Conservation (phyloP, 2,888 invertebrate genomes). For the Syrphus vitripennis region DNA sequence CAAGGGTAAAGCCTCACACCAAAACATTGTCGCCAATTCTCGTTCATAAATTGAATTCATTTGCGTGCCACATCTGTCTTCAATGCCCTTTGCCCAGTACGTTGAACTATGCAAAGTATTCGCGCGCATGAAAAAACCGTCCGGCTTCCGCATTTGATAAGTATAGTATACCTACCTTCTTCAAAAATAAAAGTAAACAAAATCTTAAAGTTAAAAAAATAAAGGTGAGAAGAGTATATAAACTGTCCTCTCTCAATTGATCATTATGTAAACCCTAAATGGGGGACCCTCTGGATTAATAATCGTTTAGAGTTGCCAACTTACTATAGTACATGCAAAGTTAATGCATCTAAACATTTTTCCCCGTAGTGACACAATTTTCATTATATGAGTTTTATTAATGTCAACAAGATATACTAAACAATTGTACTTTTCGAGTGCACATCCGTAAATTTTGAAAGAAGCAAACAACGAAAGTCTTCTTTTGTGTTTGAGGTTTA, state of each 20-base stretch:
- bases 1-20: constrained; percentile 11
- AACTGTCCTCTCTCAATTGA: constrained; percentile 24
- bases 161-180: no score
- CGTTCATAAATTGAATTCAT: constrained; percentile 57
- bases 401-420: constrained; percentile 60
- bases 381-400: constrained; percentile 50
- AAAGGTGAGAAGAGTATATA: constrained; percentile 37
- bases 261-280: constrained; percentile 38
- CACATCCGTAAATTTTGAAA: constrained; percentile 24
- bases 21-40: constrained; percentile 48
- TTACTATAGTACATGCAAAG: constrained; percentile 30
- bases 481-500: constrained; percentile 27
- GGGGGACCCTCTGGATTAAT: constrained; percentile 7
- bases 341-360: constrained; percentile 38
- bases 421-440: constrained; percentile 53
- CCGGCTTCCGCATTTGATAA: constrained; percentile 17
- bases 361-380: constrained; percentile 67
- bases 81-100: constrained; percentile 43
- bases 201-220: constrained; percentile 5
- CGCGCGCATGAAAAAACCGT: constrained; percentile 44
- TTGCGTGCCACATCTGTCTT: constrained; percentile 70
- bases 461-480: not conserved
- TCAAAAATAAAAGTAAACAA: not conserved
- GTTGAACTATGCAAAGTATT: not conserved
- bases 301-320: constrained; percentile 4